These are phyloP conservation scores for Machimus rusticus DNA, from an alignment of 2,888 invertebrate genomes.

Conservation along the genomic window DNA sequence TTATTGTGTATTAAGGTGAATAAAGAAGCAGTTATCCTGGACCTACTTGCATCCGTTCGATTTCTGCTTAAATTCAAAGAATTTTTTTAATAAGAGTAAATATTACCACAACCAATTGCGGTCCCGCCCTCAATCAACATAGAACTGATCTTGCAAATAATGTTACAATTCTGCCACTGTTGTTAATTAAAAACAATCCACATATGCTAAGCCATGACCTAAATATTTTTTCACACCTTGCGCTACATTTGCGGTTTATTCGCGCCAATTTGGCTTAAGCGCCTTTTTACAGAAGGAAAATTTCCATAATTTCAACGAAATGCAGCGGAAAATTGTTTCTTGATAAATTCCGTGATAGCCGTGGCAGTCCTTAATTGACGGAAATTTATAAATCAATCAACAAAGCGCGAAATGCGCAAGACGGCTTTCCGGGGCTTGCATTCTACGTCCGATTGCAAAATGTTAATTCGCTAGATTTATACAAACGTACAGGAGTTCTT, in stretches of 20 bases:
- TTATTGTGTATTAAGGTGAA: neutral
- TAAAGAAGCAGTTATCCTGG: neutral
- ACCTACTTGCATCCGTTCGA: neutral
- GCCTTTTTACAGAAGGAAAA: neutral
- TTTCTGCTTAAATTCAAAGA: neutral
- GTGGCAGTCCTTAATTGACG: slow-evolving; percentile 31
- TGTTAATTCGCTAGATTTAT: neutral
- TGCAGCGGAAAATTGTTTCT: slow-evolving; percentile 18
- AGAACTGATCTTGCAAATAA: neutral
- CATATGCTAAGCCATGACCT: neutral
- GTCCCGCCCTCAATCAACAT: neutral
- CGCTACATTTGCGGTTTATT: neutral
- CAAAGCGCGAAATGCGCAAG: neutral
- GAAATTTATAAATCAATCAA: slow-evolving; percentile 37
- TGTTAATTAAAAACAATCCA: neutral
- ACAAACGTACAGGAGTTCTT: neutral
- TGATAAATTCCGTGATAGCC: neutral
- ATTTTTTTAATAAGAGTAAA: neutral
- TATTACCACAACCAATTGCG: neutral
- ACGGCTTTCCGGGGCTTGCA: neutral
- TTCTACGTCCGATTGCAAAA: neutral
- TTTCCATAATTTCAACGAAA: slow-evolving; percentile 22
- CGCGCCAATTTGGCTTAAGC: neutral
- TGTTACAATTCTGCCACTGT: neutral
- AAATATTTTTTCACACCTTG: neutral